Conservation (phyloP, 1,140 invertebrate genomes). For the Ooceraea biroi region DNA sequence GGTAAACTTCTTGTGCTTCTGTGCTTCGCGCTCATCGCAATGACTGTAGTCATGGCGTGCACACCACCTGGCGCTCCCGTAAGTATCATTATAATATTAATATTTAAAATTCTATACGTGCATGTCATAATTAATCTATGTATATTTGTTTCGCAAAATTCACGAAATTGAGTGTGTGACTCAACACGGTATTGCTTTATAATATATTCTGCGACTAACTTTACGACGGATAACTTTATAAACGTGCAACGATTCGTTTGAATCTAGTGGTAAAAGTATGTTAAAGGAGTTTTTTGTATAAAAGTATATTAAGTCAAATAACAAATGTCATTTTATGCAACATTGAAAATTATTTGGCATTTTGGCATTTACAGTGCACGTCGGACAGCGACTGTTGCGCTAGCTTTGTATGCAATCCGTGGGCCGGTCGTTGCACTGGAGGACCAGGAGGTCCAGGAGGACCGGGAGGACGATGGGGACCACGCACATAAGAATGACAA, state of each 20-base stretch:
- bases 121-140: not conserved
- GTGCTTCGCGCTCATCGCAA: slow-evolving; percentile 47
- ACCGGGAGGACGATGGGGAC: not conserved
- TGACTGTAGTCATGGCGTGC: slow-evolving; percentile 51
- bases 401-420: slow-evolving; percentile 57
- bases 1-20: slow-evolving; percentile 62
- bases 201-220: no score
- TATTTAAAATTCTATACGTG: not conserved
- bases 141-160: not conserved
- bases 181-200: no score
- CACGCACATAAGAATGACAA: not conserved
- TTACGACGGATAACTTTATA: slow-evolving; percentile 3
- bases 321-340: not conserved
- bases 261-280: not conserved
- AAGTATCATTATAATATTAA: slow-evolving; percentile 48
- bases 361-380: slow-evolving; percentile 66
- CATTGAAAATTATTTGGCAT: slow-evolving; percentile 1
- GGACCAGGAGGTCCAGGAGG: not conserved
- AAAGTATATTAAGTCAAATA: slow-evolving; percentile 10
- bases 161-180: slow-evolving; percentile 7
- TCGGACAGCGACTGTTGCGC: slow-evolving; percentile 55
- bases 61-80: slow-evolving; percentile 32
- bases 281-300: no score
- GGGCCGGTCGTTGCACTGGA: slow-evolving; percentile 57
- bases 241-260: not conserved